Evolutionary conservation across 92 coral and sea anemone species (phyloP).

Genomic region (Ricordea florida): DNA sequence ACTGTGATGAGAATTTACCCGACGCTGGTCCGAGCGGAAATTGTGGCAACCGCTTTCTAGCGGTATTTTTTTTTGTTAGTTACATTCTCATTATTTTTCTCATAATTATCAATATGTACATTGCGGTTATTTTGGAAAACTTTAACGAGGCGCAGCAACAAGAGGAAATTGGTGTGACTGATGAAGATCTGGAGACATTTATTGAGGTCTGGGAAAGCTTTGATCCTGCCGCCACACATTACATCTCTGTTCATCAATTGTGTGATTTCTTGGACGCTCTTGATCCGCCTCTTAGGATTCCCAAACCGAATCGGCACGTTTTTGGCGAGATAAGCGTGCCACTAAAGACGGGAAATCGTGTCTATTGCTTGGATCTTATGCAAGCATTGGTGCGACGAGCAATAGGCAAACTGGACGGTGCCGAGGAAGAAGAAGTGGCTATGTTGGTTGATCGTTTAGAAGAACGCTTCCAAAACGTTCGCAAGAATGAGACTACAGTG

Average conservation of each 20-base stretch:
- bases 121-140: conserved; percentile 98
- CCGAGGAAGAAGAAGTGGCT: conserved; percentile 80
- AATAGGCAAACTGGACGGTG: conserved; percentile 89
- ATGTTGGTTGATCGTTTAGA: conserved; percentile 73
- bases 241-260: conserved; percentile 73
- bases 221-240: conserved; percentile 88
- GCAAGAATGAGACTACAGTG: conserved; percentile 59
- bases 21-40: conserved; percentile 55
- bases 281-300: conserved; percentile 91
- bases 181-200: conserved; percentile 95
- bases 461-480: conserved; percentile 74
- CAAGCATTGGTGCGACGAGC: conserved; percentile 81
- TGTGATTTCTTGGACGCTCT: conserved; percentile 90
- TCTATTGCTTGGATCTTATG: conserved; percentile 90
- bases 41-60: conserved; percentile 90
- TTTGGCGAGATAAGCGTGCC: conserved; percentile 83
- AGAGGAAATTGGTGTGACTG: conserved; percentile 94
- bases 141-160: conserved; percentile 97
- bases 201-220: conserved; percentile 90
- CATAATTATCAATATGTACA: conserved; percentile 96
- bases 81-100: conserved; percentile 90
- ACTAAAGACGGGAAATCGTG: conserved; percentile 71
- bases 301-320: conserved; percentile 85
- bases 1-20: conserved; percentile 49
- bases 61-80: conserved; percentile 92